A percentile compares a stretch with the other conserved stretches of the same genome.
These are phyloP conservation scores for Platygyra sinensis DNA, from an alignment of 64 coral and sea anemone genomes.

Conservation along the genomic window DNA sequence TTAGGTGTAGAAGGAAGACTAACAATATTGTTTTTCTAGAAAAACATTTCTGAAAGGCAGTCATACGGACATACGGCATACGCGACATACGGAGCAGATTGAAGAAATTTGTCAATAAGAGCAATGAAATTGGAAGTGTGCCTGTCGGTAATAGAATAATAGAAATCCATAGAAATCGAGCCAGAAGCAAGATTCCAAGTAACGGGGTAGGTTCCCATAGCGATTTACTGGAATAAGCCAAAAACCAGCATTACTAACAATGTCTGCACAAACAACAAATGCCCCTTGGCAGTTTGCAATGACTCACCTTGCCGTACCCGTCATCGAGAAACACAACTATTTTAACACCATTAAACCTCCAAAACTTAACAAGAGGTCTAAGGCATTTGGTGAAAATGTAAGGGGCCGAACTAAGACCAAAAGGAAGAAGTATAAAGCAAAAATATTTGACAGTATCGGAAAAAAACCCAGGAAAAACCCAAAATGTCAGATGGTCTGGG, in stretches of 20 bases:
- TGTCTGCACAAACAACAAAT: slow-evolving; percentile 33
- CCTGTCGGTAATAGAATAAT: slow-evolving; percentile 27
- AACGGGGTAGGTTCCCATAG: slow-evolving; percentile 50
- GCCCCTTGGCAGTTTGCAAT: slow-evolving; percentile 12
- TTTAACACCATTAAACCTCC: too few relatives aligned
- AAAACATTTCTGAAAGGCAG: slow-evolving; percentile 45
- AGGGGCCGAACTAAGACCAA: too few relatives aligned
- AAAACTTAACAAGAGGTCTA: too few relatives aligned
- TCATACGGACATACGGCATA: slow-evolving; percentile 53
- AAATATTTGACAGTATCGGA: too few relatives aligned
- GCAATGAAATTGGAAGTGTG: slow-evolving; percentile 27
- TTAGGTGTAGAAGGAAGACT: slow-evolving; percentile 32
- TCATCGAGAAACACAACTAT: too few relatives aligned
- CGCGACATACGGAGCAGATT: slow-evolving; percentile 45
- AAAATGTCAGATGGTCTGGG: too few relatives aligned
- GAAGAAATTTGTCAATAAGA: slow-evolving; percentile 43
- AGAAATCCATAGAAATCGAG: slow-evolving; percentile 41
- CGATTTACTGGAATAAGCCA: slow-evolving; percentile 32
- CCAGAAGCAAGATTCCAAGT: slow-evolving; percentile 46
- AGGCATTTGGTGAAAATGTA: too few relatives aligned
- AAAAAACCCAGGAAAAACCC: too few relatives aligned
- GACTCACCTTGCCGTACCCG: slow-evolving; percentile 12
- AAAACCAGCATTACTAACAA: slow-evolving; percentile 36
- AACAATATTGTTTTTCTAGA: slow-evolving; percentile 62
- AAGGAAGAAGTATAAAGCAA: too few relatives aligned